Evolutionary conservation across 2,888 invertebrate genomes (phyloP), one percentile per base, ranked within the genome.

Genomic region (Aspidiotus destructor): DNA sequence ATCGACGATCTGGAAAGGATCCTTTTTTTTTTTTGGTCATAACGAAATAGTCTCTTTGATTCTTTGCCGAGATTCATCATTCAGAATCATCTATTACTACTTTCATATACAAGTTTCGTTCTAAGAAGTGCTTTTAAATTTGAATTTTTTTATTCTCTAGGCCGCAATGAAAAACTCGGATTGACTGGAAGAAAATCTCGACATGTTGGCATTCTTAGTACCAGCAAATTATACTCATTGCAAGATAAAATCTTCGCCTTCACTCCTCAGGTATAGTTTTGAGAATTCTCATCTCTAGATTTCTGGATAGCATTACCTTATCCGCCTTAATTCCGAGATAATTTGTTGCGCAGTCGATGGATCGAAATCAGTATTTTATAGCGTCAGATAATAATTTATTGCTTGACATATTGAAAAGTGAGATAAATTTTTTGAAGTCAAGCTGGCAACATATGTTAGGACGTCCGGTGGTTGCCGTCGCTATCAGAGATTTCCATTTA

Each of bases 391-490:
- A 91, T 81, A 93, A 95, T 80, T 86, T 98, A 81, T 89, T 97
- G 88, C 89, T 97, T 78, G 97, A 98, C 83, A 91, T 91, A 79
- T 89, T 95, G 82, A 93, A 93, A 83, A 91, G 92, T 75, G 95
- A 97, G 83, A 89, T 97, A 77, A 90, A 93, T 84, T 96, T 95
- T 85, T 86, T 97, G 83, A 95, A 97, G 84, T 92, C 91, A 75
- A 92, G 92, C 80, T 99, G 98, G 98, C 92, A 92, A 83, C 92
- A 92, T 81, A 91, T 94, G 82, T 86, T 96, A 77, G 99, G 99
- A 76, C 86, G 98, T 75, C 98, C 99, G 72, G 85, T 94, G 77
- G 90, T 96, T 79, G 90, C 93, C 74, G 86, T 96, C 83, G 87
- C 87, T 78, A 84, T 90, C 82, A 87, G 88, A 84, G 86, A 86